These are phyloP conservation scores for Idaea biselata DNA, from an alignment of 2,888 invertebrate genomes.

Conservation along the genomic window DNA sequence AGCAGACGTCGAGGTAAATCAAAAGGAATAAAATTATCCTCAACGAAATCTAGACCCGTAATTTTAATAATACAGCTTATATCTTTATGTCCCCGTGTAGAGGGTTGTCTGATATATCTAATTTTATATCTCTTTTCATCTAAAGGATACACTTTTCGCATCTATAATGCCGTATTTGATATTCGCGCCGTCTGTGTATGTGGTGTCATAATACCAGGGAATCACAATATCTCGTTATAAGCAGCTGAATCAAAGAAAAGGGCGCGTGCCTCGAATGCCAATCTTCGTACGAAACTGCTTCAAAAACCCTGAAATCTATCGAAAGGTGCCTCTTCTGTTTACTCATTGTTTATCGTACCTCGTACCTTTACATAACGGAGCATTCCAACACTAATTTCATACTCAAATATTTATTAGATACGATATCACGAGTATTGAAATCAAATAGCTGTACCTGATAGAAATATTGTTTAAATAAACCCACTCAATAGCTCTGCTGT, in stretches of 20 bases:
- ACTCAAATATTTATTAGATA: slow-evolving; percentile 1
- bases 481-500: neutral
- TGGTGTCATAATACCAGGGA: slow-evolving; percentile 71
- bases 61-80: no score
- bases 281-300: slow-evolving; percentile 22
- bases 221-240: slow-evolving; percentile 79
- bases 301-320: slow-evolving; percentile 43
- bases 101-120: neutral
- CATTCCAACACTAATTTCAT: slow-evolving; percentile 16
- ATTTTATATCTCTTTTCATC: neutral
- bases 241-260: slow-evolving; percentile 73
- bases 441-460: neutral
- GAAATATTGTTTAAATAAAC: neutral
- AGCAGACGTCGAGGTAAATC: no score
- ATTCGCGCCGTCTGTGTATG: slow-evolving; percentile 72
- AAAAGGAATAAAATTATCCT: no score
- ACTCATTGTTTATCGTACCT: slow-evolving; percentile 33
- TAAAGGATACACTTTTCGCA: slow-evolving; percentile 36
- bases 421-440: neutral
- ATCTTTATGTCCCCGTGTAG: no score
- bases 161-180: slow-evolving; percentile 73
- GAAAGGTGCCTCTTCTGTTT: slow-evolving; percentile 32
- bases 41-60: no score
- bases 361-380: slow-evolving; percentile 32
- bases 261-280: slow-evolving; percentile 65